Evolutionary conservation across 2,888 invertebrate genomes (phyloP), one percentile per base, ranked within the genome.

Genomic region (Plebejus argus): DNA sequence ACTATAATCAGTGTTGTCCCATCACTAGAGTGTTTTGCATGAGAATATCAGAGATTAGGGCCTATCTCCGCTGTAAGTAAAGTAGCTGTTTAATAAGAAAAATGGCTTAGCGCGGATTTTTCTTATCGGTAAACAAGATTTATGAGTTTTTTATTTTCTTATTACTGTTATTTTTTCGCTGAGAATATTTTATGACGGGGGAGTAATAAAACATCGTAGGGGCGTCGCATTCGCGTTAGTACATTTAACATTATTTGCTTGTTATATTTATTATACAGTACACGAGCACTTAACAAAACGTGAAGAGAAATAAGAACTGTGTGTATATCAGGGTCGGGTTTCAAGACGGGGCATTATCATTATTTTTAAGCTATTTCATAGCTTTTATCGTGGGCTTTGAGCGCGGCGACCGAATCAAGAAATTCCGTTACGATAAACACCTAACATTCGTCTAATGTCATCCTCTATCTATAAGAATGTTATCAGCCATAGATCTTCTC

Each of bases 31-130:
- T 76, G 72, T 79, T 82, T 80, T 80, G 78, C 80, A 81, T 82
- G 78, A 76, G 79, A 80, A 78, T 79, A 78, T 78, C 77, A 78
- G 79, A 78, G 78, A 78, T 79, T 78, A 79, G 81, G 78, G 78
- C 75, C 76, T 78, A 77, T 77, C 78, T 76, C 76, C 77, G 78
- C 76, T 77, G 56, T 77, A 75, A 77, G 58, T 70, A 18, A n/a
- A 66, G 78, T 76, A 71, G 23, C 23, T 74, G 74, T 74, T 74
- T 74, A 74, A 74, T 74, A 74, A 74, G 53, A 74, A 74, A 74
- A 74, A 53, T 74, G 45, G 74, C 49, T 28, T 23, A 49, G 79
- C n/a, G 75, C 39, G 58, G 77, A 79, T 80, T 81, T 53, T 77
- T 66, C 28, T 74, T 53, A 74, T 74, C 74, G 74, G 49, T 74